Percentiles rank a stretch among this genome's conserved stretches.
Evolutionary conservation across 2,113 vertebrate genomes (phyloP).

Genomic region (Porphyrio hochstetteri): DNA sequence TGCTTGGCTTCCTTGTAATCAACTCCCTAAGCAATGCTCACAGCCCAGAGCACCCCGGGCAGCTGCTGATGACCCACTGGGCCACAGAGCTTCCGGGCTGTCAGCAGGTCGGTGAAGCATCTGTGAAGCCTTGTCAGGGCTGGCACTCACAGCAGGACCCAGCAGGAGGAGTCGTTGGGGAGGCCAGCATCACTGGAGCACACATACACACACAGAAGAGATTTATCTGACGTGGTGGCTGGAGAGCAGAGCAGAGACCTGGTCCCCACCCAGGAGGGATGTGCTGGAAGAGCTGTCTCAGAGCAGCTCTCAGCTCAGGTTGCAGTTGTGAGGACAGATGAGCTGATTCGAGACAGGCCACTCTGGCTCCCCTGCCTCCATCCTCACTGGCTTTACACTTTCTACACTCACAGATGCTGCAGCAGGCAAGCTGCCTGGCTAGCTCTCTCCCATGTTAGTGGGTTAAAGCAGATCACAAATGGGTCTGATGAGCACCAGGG

Average conservation of each 20-base stretch:
- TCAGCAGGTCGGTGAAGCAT: neutral
- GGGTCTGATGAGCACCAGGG: neutral
- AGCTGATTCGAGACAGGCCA: neutral
- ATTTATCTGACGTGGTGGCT: neutral
- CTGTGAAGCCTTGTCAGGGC: neutral
- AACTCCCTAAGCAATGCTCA: neutral
- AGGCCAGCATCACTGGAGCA: neutral
- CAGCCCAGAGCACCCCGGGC: neutral
- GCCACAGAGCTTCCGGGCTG: neutral
- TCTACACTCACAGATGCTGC: neutral
- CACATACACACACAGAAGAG: neutral
- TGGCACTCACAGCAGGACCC: neutral
- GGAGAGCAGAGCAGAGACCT: neutral
- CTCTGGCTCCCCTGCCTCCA: neutral
- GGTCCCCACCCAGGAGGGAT: neutral
- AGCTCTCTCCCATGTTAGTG: neutral
- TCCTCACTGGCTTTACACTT: neutral
- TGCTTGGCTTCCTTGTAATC: neutral
- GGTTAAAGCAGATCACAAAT: neutral
- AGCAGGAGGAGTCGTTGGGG: neutral
- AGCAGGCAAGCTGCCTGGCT: neutral
- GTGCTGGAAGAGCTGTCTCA: neutral
- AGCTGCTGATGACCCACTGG: neutral
- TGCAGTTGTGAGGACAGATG: neutral
- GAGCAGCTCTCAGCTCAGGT: neutral